Conservation (phyloP, 2,888 invertebrate species). For the Iselma pallidipennis region DNA sequence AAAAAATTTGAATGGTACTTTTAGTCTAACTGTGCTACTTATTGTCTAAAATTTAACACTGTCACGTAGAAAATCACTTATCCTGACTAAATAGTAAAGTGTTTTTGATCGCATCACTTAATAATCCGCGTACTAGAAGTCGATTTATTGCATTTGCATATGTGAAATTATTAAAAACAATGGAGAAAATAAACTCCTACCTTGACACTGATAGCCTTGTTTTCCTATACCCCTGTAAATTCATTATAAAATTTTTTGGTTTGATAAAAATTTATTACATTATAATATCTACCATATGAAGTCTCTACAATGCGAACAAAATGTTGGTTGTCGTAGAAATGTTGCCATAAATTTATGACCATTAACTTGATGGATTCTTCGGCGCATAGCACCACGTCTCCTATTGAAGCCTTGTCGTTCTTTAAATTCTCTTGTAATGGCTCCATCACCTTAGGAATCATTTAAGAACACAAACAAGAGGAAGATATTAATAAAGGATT, state of each 20-base stretch:
- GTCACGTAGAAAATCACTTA: too few relatives aligned
- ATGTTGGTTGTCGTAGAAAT: conserved; percentile 97
- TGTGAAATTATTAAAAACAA: too few relatives aligned
- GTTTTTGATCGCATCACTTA: too few relatives aligned
- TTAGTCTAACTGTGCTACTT: too few relatives aligned
- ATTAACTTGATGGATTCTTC: conserved; percentile 49
- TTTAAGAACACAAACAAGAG: background rate
- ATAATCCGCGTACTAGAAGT: too few relatives aligned
- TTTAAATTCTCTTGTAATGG: conserved; percentile 85
- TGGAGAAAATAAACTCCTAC: conserved; percentile 57
- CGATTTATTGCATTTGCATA: too few relatives aligned
- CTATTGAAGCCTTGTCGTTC: conserved; percentile 95
- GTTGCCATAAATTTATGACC: conserved; percentile 88
- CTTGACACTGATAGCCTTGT: conserved; percentile 98
- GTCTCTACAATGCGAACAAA: conserved; percentile 98
- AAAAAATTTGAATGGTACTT: too few relatives aligned
- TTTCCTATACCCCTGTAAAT: conserved; percentile 95
- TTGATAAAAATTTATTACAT: background rate
- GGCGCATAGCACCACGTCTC: conserved; percentile 95
- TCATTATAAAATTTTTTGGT: conserved; percentile 33
- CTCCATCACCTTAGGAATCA: conserved; percentile 43
- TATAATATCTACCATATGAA: conserved; percentile 84
- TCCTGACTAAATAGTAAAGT: too few relatives aligned
- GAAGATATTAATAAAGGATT: background rate
- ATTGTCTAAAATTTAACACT: too few relatives aligned